phyloP scores from a whole-genome alignment of 2,888 invertebrate genomes.

The Noctua janthe region DNA sequence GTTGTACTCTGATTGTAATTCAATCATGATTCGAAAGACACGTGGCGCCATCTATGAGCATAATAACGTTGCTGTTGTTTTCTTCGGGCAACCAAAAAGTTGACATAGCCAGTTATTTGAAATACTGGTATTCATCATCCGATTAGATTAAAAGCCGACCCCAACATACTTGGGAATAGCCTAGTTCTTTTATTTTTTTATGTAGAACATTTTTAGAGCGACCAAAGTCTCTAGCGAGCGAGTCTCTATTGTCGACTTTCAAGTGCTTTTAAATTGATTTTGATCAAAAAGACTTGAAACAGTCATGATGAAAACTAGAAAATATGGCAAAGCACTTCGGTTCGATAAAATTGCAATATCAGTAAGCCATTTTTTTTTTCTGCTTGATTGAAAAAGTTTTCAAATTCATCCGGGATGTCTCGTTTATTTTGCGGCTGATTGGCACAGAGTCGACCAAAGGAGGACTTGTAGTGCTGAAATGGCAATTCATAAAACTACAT shows the following conservation, averaged over 20 bases:
- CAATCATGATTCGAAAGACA: too few relatives aligned
- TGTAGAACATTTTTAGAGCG: background rate
- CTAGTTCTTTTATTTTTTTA: background rate
- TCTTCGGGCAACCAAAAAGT: background rate
- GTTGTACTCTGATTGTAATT: too few relatives aligned
- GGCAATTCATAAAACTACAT: background rate
- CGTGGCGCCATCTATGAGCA: too few relatives aligned
- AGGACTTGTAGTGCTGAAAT: background rate
- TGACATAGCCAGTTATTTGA: background rate
- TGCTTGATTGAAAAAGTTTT: constrained; percentile 44
- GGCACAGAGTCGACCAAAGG: background rate
- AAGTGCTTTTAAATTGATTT: background rate
- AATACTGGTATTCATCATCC: background rate
- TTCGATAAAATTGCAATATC: constrained; percentile 45
- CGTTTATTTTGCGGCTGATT: constrained; percentile 1
- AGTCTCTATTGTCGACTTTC: background rate
- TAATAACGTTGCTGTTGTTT: too few relatives aligned
- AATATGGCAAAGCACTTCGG: constrained; percentile 15
- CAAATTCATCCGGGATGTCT: constrained; percentile 14
- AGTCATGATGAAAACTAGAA: background rate
- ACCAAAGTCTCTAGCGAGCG: background rate
- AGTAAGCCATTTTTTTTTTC: constrained; percentile 27
- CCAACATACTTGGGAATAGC: background rate
- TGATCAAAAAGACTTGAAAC: background rate
- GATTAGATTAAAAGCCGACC: background rate